Evolutionary conservation across 2,888 invertebrate genomes (phyloP).

Genomic region (Erynnis tages): DNA sequence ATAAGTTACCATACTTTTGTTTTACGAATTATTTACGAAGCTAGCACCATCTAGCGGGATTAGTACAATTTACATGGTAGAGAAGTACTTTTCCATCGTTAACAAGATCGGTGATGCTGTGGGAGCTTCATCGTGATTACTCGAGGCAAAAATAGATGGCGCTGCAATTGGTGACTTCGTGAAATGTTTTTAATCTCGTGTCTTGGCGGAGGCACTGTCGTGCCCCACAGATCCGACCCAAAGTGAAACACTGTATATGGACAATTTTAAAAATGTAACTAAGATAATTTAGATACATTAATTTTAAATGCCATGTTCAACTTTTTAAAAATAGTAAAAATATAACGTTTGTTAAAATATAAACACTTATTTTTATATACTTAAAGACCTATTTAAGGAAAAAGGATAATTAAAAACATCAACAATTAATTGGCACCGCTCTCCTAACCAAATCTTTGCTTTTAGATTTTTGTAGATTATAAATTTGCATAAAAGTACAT

Average conservation of each 20-base stretch:
- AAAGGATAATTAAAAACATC: too few relatives aligned
- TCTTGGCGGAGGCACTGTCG: too few relatives aligned
- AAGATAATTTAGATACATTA: neutral
- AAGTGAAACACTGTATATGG: neutral
- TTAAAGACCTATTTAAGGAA: neutral
- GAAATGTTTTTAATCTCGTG: neutral
- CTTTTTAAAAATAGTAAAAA: conserved; percentile 6
- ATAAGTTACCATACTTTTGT: conserved; percentile 16
- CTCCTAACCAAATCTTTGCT: too few relatives aligned
- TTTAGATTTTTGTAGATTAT: too few relatives aligned
- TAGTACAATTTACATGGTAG: too few relatives aligned
- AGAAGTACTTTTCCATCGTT: conserved; percentile 10
- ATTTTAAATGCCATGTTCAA: conserved; percentile 5
- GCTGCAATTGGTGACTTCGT: neutral
- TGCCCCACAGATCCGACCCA: too few relatives aligned
- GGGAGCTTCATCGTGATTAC: conserved; percentile 6
- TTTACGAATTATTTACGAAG: neutral
- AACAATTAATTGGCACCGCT: too few relatives aligned
- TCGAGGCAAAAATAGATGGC: conserved; percentile 28
- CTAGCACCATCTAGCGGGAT: conserved; percentile 31
- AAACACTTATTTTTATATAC: neutral
- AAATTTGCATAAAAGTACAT: too few relatives aligned
- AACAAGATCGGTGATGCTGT: neutral
- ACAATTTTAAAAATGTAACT: neutral
- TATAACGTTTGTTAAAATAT: conserved; percentile 6